phyloP scores from a whole-genome alignment of 2,797 vertebrate species.

The Sciurus carolinensis region DNA sequence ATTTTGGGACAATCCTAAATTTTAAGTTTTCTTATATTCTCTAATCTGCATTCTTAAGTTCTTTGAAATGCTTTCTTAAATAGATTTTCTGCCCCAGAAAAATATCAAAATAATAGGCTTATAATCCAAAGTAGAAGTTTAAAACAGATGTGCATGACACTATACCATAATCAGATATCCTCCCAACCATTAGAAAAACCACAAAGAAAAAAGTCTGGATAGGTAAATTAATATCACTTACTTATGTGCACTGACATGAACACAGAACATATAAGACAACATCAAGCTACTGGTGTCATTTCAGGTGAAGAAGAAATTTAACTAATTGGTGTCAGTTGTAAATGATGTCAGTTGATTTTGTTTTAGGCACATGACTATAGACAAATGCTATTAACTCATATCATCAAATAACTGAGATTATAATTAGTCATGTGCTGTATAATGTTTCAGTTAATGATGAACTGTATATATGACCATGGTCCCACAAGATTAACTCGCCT shows the following conservation, averaged over 20 bases:
- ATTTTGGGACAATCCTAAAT: slow-evolving; percentile 68
- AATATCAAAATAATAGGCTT: slow-evolving; percentile 41
- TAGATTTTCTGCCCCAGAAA: slow-evolving; percentile 54
- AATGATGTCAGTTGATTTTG: slow-evolving; percentile 32
- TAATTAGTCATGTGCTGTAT: not conserved
- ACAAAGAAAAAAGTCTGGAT: slow-evolving; percentile 40
- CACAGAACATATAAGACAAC: not conserved
- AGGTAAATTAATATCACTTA: slow-evolving; percentile 36
- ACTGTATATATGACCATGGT: not conserved
- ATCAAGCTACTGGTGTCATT: not conserved
- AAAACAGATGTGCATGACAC: slow-evolving; percentile 16
- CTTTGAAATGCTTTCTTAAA: slow-evolving; percentile 42
- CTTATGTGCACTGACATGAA: not conserved
- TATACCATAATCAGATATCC: slow-evolving; percentile 55
- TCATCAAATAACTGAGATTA: slow-evolving; percentile 18
- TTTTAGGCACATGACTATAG: slow-evolving; percentile 9
- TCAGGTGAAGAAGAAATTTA: slow-evolving; percentile 41
- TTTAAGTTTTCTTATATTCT: slow-evolving; percentile 62
- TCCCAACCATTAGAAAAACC: slow-evolving; percentile 43
- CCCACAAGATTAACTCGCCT: not conserved
- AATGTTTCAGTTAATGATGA: not conserved
- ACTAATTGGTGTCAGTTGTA: not conserved
- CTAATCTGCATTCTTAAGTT: slow-evolving; percentile 21
- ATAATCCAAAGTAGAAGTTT: slow-evolving; percentile 47
- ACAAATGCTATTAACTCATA: not conserved